Conservation (phyloP, 2,888 invertebrate genomes). For the Noctua comes region DNA sequence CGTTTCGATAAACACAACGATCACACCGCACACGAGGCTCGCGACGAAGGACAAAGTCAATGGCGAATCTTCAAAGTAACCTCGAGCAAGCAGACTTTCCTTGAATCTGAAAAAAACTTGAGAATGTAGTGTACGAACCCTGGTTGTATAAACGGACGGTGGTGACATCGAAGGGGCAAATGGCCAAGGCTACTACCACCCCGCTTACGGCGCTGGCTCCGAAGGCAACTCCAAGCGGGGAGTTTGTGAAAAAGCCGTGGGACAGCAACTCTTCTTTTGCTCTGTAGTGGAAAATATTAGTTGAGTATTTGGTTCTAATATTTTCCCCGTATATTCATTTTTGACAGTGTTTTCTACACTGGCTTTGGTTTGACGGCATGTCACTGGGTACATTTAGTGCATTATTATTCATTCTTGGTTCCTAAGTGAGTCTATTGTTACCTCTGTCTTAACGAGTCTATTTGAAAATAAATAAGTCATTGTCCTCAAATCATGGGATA, state of each 20-base stretch:
- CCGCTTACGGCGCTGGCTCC: constrained; percentile 94
- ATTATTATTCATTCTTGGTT: neutral
- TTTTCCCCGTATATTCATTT: constrained; percentile 16
- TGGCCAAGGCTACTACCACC: constrained; percentile 92
- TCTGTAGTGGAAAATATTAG: constrained; percentile 71
- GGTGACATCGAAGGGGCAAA: constrained; percentile 97
- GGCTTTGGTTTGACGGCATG: neutral
- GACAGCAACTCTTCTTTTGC: constrained; percentile 82
- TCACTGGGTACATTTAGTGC: neutral
- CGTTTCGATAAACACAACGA: constrained; percentile 94
- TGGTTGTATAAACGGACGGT: constrained; percentile 97
- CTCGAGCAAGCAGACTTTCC: constrained; percentile 74
- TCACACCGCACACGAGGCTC: constrained; percentile 94
- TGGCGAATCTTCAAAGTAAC: constrained; percentile 88
- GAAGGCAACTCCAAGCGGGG: constrained; percentile 83
- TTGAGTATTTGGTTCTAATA: constrained; percentile 25
- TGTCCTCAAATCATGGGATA: neutral
- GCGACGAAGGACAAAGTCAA: constrained; percentile 92
- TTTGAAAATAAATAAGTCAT: neutral
- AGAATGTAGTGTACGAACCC: constrained; percentile 87
- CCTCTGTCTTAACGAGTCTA: neutral
- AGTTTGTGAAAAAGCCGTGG: constrained; percentile 76
- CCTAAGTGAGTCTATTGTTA: neutral
- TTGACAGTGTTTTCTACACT: neutral
- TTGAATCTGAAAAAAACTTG: constrained; percentile 81